These are phyloP conservation scores for Holacanthus passer DNA, from an alignment of 2,113 vertebrate genomes.

Conservation along the genomic window DNA sequence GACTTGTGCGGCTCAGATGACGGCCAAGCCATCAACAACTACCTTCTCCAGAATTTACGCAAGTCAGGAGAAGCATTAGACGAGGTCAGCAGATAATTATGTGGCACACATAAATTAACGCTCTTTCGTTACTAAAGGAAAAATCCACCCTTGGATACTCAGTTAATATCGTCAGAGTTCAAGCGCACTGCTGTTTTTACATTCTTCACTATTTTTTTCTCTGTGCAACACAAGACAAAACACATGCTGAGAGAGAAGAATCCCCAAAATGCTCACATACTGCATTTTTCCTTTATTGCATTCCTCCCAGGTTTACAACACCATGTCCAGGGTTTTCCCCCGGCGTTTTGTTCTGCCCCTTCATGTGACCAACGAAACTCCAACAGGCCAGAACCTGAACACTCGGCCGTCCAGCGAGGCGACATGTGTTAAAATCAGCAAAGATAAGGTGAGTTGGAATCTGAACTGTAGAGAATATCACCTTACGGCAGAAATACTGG, in stretches of 20 bases:
- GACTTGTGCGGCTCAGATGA: slow-evolving; percentile 92
- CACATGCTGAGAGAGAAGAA: not conserved
- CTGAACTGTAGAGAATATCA: no score
- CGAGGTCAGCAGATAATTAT: slow-evolving; percentile 80
- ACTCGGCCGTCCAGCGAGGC: slow-evolving; percentile 85
- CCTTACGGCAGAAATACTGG: not conserved
- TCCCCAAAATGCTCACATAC: not conserved
- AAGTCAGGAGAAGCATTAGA: slow-evolving; percentile 89
- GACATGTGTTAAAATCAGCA: slow-evolving; percentile 84
- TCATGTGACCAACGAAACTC: slow-evolving; percentile 76
- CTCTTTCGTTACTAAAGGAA: not conserved
- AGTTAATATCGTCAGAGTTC: not conserved
- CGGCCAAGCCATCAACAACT: slow-evolving; percentile 84
- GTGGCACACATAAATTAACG: not conserved
- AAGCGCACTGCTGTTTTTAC: rapidly evolving
- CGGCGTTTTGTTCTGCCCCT: slow-evolving; percentile 93
- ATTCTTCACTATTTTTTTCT: not conserved
- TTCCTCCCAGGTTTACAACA: slow-evolving; percentile 85
- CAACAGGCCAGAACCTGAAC: slow-evolving; percentile 86
- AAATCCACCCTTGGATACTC: not conserved
- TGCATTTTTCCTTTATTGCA: not conserved
- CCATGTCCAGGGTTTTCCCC: slow-evolving; percentile 80
- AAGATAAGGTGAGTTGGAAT: slow-evolving; percentile 85
- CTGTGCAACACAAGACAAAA: not conserved
- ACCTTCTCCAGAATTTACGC: slow-evolving; percentile 90